Conservation (phyloP, 2,797 vertebrate species). For the Lutjanus campechanus region DNA sequence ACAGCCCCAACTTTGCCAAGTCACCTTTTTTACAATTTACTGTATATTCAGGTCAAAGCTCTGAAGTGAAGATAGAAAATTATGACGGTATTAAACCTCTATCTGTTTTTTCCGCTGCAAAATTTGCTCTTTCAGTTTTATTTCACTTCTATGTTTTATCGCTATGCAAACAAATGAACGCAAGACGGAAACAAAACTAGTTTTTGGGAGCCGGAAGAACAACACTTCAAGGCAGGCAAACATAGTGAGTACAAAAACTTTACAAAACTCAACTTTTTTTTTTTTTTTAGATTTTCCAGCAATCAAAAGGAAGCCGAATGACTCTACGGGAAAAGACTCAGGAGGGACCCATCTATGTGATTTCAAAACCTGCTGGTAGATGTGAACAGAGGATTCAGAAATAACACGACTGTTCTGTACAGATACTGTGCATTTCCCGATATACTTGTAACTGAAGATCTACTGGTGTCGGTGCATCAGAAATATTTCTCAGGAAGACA, state of each 20-base stretch:
- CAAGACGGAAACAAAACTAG: background rate
- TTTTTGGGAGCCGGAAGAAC: constrained; percentile 2
- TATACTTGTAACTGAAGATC: background rate
- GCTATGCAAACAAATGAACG: constrained; percentile 12
- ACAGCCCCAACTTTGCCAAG: background rate
- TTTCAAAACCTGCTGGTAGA: constrained; percentile 11
- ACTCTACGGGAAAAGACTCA: background rate
- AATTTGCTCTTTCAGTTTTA: background rate
- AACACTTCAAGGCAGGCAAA: background rate
- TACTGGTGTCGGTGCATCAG: background rate
- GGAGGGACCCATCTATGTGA: background rate
- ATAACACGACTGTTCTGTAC: background rate
- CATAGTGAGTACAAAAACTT: background rate
- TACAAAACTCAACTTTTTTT: background rate
- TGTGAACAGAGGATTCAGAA: background rate
- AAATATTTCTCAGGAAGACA: background rate
- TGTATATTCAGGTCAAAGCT: constrained; percentile 9
- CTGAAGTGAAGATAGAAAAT: constrained; percentile 6
- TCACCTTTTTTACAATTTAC: constrained; percentile 5
- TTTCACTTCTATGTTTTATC: constrained; percentile 18
- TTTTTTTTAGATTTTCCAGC: background rate
- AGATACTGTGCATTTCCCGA: background rate
- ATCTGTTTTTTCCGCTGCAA: background rate
- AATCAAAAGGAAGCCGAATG: constrained; percentile 8
- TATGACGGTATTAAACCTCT: constrained; percentile 5